phyloP scores from a whole-genome alignment of 2,888 invertebrate genomes.

The Eucera pruinosa region DNA sequence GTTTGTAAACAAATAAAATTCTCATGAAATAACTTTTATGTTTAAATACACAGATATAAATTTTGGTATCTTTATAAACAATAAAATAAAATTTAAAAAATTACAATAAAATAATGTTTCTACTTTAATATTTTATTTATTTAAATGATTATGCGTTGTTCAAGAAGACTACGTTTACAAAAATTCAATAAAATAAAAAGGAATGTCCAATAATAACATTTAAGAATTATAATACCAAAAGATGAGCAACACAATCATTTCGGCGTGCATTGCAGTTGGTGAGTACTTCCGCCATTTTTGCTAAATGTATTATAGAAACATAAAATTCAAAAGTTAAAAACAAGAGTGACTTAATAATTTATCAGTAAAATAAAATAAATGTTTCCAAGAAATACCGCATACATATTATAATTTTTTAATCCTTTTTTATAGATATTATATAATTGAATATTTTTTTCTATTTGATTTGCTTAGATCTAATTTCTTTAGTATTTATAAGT shows the following conservation, averaged over 20 bases:
- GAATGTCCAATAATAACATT: too few species aligned
- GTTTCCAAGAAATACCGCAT: neutral
- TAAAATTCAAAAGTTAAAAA: conserved; percentile 15
- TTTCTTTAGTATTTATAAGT: too few species aligned
- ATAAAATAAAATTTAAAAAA: neutral
- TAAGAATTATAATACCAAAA: conserved; percentile 72
- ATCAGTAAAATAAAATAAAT: neutral
- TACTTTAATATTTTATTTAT: neutral
- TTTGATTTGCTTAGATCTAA: too few species aligned
- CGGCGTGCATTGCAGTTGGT: conserved; percentile 65
- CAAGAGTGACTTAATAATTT: neutral
- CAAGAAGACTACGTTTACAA: neutral
- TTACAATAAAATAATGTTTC: neutral
- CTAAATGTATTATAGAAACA: neutral
- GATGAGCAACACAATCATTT: conserved; percentile 69
- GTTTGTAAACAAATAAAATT: neutral
- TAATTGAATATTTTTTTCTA: too few species aligned
- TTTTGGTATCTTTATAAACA: too few species aligned
- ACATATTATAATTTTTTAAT: neutral
- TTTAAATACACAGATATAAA: too few species aligned
- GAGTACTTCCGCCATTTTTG: conserved; percentile 73
- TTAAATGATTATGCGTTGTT: neutral
- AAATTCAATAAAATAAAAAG: conserved; percentile 7
- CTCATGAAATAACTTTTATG: neutral
- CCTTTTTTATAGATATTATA: neutral